These are phyloP conservation scores for Butorides virescens DNA, from an alignment of 2,113 vertebrate species.

Conservation along the genomic window DNA sequence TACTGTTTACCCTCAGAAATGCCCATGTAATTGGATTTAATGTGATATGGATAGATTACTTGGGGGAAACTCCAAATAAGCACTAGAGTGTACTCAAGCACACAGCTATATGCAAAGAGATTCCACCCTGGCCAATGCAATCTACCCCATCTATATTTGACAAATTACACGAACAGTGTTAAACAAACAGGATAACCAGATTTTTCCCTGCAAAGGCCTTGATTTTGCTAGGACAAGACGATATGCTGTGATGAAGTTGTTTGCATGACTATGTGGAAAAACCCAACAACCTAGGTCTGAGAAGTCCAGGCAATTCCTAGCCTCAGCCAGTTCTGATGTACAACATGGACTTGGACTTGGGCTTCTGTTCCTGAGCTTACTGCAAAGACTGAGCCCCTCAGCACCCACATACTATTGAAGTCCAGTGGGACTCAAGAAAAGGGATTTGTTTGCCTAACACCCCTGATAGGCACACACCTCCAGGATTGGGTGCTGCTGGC, in stretches of 20 bases:
- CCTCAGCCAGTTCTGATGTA: background rate
- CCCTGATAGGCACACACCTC: background rate
- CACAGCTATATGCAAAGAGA: background rate
- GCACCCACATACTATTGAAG: rapidly evolving
- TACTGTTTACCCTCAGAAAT: background rate
- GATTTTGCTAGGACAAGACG: background rate
- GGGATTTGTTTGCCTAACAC: background rate
- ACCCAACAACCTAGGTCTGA: background rate
- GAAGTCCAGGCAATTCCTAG: background rate
- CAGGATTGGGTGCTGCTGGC: background rate
- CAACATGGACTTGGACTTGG: background rate
- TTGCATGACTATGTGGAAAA: background rate
- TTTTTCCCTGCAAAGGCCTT: background rate
- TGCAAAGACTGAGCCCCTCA: background rate
- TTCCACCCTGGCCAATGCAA: background rate
- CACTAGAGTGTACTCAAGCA: background rate
- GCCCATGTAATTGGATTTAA: background rate
- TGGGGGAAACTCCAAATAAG: background rate
- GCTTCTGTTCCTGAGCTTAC: background rate
- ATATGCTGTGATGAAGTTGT: background rate
- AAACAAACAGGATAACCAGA: background rate
- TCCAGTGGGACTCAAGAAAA: background rate
- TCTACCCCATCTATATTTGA: background rate
- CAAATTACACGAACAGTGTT: background rate
- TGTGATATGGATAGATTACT: background rate